phyloP scores from a whole-genome alignment of 2,797 vertebrate species.

The Pseudotriccus pelzelni region DNA sequence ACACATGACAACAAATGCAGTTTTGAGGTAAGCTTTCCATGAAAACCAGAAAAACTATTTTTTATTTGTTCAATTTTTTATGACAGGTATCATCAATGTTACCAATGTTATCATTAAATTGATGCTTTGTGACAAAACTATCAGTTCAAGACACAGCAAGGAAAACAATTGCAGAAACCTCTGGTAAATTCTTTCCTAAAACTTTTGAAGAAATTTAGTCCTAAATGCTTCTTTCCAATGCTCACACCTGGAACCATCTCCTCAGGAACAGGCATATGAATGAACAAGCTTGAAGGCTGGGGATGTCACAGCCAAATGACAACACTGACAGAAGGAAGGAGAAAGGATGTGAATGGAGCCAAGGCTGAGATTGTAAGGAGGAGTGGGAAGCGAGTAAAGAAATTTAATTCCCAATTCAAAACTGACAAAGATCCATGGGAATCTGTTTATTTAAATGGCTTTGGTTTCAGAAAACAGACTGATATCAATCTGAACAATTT shows the following conservation, averaged over 20 bases:
- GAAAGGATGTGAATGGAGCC: not conserved
- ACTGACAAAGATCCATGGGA: not conserved
- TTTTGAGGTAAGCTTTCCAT: not conserved
- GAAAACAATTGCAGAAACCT: not conserved
- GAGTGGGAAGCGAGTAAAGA: not conserved
- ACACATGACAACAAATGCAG: not conserved
- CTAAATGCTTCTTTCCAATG: not conserved
- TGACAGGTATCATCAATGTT: no score
- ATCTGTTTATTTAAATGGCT: slow-evolving; percentile 17
- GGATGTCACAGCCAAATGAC: not conserved
- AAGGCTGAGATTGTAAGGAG: not conserved
- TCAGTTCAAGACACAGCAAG: not conserved
- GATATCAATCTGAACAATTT: not conserved
- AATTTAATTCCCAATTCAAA: not conserved
- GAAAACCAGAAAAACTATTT: not conserved
- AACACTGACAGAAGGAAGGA: not conserved
- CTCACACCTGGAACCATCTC: not conserved
- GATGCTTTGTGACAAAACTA: not conserved
- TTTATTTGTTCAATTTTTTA: not conserved
- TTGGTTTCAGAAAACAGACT: not conserved
- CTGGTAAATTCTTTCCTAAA: not conserved
- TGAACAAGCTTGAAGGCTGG: not conserved
- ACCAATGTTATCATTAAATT: not conserved
- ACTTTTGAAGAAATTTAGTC: not conserved
- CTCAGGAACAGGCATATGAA: not conserved